phyloP scores from a whole-genome alignment of 2,797 vertebrate genomes.

The Anomalospiza imberbis region DNA sequence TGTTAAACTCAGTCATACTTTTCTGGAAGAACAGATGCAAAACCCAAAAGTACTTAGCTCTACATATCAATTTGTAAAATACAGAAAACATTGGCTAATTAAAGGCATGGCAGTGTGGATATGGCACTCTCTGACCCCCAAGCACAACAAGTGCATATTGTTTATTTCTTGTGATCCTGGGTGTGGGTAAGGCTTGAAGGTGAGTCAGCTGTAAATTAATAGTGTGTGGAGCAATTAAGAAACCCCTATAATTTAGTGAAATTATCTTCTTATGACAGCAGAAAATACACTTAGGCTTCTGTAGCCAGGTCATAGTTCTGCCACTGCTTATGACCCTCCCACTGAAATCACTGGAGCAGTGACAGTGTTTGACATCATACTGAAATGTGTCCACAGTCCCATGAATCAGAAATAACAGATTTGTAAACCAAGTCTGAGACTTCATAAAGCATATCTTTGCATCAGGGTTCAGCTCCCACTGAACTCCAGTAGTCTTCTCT shows the following conservation, averaged over 20 bases:
- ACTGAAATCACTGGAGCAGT: background rate
- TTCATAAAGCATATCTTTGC: background rate
- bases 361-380: background rate
- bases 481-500: background rate
- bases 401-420: background rate
- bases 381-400: background rate
- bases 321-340: background rate
- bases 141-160: background rate
- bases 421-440: background rate
- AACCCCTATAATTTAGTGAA: background rate
- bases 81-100: background rate
- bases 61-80: background rate
- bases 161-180: background rate
- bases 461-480: rapidly evolving
- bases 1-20: background rate
- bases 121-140: background rate
- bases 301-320: background rate
- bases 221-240: conserved; percentile 4
- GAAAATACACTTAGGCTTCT: background rate
- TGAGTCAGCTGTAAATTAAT: conserved; percentile 22
- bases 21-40: background rate
- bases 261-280: background rate
- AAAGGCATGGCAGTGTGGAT: background rate
- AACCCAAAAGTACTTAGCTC: background rate
- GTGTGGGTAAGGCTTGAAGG: background rate